These are phyloP conservation scores for Delia radicum DNA, from an alignment of 1,140 invertebrate genomes.

Conservation along the genomic window DNA sequence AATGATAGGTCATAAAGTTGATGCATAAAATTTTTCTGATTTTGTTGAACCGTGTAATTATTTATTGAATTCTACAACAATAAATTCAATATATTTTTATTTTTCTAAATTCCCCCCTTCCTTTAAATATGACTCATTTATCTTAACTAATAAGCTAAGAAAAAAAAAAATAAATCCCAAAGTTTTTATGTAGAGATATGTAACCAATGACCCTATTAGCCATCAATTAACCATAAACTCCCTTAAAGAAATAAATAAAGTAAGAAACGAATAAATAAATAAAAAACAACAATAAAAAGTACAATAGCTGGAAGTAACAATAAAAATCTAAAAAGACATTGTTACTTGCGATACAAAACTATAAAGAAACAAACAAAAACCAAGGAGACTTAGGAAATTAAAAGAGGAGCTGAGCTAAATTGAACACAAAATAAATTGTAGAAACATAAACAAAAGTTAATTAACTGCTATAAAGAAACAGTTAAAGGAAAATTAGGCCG, in stretches of 20 bases:
- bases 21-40: no score
- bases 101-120: no score
- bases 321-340: neutral
- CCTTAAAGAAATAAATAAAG: neutral
- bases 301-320: neutral
- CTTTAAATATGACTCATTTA: no score
- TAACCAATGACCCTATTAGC: constrained; percentile 11
- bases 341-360: neutral
- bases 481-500: constrained; percentile 21
- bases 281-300: neutral
- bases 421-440: neutral
- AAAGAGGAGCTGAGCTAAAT: neutral
- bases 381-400: neutral
- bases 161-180: no score
- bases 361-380: neutral
- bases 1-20: no score
- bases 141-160: neutral
- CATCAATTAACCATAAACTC: constrained; percentile 23
- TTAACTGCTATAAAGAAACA: constrained; percentile 21
- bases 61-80: no score
- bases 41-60: no score
- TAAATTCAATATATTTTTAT: no score
- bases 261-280: neutral
- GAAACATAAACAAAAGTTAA: constrained; percentile 24
- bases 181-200: no score